These are phyloP conservation scores for Epinephelus moara DNA, from an alignment of 2,113 vertebrate genomes.

Conservation along the genomic window DNA sequence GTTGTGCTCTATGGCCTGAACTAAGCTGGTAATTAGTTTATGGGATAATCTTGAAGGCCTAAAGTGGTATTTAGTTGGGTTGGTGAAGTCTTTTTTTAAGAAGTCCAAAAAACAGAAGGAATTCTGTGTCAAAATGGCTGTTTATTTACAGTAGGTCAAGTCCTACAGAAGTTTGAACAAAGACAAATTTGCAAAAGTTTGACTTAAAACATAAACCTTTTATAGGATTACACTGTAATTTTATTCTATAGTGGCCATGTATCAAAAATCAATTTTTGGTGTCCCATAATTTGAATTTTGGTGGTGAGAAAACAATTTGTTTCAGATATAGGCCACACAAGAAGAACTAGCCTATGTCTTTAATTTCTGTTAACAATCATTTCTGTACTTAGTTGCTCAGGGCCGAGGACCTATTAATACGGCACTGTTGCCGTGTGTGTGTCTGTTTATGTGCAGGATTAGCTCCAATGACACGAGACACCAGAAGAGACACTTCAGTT, in stretches of 20 bases:
- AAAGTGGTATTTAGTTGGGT: slow-evolving; percentile 57
- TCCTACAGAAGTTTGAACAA: not conserved
- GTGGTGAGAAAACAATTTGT: not conserved
- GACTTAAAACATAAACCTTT: not conserved
- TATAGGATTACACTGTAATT: not conserved
- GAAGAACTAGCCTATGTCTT: not conserved
- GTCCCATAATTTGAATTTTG: not conserved
- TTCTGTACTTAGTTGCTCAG: not conserved
- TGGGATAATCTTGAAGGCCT: slow-evolving; percentile 59
- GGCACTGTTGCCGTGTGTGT: not conserved
- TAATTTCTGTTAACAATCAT: slow-evolving; percentile 5
- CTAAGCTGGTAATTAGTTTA: slow-evolving; percentile 67
- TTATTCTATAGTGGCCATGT: not conserved
- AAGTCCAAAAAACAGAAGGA: not conserved
- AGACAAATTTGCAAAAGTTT: not conserved
- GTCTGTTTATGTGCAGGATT: slow-evolving; percentile 18
- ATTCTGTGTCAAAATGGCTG: not conserved
- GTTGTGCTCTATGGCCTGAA: slow-evolving; percentile 36
- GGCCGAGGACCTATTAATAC: slow-evolving; percentile 4
- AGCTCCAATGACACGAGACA: not conserved
- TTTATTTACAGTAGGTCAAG: not conserved
- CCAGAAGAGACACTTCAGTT: not conserved
- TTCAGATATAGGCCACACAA: not conserved
- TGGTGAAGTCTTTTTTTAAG: slow-evolving; percentile 1
- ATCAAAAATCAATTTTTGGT: not conserved